A percentile compares a stretch with the other conserved stretches of the same genome.
Evolutionary conservation across 2,797 vertebrate species (phyloP).

Genomic region (Vireo griseus): DNA sequence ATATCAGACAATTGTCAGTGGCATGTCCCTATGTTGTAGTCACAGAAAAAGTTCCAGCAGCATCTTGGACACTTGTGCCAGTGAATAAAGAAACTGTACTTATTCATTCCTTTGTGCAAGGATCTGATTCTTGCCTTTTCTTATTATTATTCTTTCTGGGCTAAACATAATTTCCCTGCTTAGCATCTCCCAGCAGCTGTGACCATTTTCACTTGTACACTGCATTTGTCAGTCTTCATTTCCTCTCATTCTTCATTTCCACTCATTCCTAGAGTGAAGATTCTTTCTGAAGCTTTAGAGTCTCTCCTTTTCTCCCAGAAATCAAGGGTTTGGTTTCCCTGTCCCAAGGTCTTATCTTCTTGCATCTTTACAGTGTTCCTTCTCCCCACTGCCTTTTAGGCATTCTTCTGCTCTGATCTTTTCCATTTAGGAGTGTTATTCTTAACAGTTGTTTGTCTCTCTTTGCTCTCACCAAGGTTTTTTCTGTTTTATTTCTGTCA

Average conservation of each 20-base stretch:
- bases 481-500: not conserved
- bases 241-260: not conserved
- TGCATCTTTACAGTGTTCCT: not conserved
- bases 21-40: not conserved
- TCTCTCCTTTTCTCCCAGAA: not conserved
- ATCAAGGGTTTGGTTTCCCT: not conserved
- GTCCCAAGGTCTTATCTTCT: not conserved
- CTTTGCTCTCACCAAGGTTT: not conserved
- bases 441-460: not conserved
- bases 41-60: not conserved
- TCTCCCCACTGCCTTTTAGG: not conserved
- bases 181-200: not conserved
- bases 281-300: not conserved
- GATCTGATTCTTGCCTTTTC: not conserved
- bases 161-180: not conserved
- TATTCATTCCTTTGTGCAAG: not conserved
- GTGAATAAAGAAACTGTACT: not conserved
- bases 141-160: not conserved
- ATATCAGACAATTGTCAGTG: not conserved
- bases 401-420: not conserved
- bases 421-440: not conserved
- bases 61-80: not conserved
- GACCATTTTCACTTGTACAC: not conserved
- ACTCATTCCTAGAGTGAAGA: not conserved
- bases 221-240: not conserved